Evolutionary conservation across 2,113 vertebrate species (phyloP), one percentile per base, ranked within the genome.

Genomic region (Megaleporinus macrocephalus): DNA sequence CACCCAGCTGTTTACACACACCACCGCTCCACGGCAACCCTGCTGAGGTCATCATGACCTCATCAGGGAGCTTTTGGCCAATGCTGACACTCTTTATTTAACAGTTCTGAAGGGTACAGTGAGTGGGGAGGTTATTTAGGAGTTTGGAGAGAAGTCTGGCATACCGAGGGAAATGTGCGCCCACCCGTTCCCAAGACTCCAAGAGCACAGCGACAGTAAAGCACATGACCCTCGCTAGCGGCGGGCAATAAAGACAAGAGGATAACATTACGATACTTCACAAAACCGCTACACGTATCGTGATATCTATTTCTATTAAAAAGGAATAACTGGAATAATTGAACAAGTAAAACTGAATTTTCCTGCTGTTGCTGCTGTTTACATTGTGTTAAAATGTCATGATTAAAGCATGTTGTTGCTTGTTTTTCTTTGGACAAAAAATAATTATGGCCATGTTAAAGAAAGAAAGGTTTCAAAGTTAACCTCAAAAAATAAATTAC

Each of bases 21-120:
- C 61, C 15, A 24, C 49, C 24, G 77, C 68, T 73, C 66, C 77
- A 80, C 75, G 55, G 76, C 66, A 85, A 82, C 68, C 65, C 63
- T 59, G 49, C 53, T 81, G 63, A 86, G 82, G 79, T 81, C 76
- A 81, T 84, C 36, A 69, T 86, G 84, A 87, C 79, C 79, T 79
- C 81, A 85, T 81, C 41, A 68, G 74, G 16, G n/a, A 59, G n/a
- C 66, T 26, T 16, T 69, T 57, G 24, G 71, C 55, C 71, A 18
- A 41, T 41, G 57, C 53, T 3, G 36, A 51, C 41, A 44, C 26
- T 80, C 29, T 78, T 80, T 78, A 63, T 82, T 82, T 82, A 80
- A 80, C 36, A 18, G 24, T 57, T 68, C 36, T 36, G 69, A 68
- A 76, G n/a, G 59, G 62, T 41, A 18, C 57, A 24, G 76, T 33